A percentile compares a stretch with the other conserved stretches of the same genome.
Evolutionary conservation across 2,888 invertebrate species (phyloP).

Genomic region (Parochlus steinenii): DNA sequence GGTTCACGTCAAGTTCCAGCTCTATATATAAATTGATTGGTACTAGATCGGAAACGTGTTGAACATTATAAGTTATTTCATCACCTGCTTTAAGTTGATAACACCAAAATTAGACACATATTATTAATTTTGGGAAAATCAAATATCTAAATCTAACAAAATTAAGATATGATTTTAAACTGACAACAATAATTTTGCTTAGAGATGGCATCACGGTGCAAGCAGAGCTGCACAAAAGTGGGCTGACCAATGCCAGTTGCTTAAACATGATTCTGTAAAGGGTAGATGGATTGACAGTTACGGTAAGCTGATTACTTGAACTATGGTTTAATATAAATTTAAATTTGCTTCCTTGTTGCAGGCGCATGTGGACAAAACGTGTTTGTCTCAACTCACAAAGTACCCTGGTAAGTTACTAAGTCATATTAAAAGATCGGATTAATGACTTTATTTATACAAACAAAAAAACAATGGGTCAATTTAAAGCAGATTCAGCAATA

Average conservation of each 20-base stretch:
- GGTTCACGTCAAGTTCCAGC: too few species aligned
- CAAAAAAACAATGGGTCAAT: constrained; percentile 7
- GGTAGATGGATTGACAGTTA: too few species aligned
- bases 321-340: too few species aligned
- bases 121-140: constrained; percentile 4
- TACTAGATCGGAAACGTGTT: too few species aligned
- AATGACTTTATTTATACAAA: constrained; percentile 9
- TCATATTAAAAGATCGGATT: too few species aligned
- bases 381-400: constrained; percentile 60
- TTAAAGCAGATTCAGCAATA: neutral
- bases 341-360: too few species aligned
- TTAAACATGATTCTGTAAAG: constrained; percentile 49
- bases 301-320: too few species aligned
- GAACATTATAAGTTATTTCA: too few species aligned
- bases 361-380: constrained; percentile 70
- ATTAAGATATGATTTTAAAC: constrained; percentile 13
- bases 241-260: constrained; percentile 50
- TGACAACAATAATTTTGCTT: constrained; percentile 22
- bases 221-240: constrained; percentile 57
- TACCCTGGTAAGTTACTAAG: constrained; percentile 63
- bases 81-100: too few species aligned
- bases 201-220: constrained; percentile 59
- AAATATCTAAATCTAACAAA: neutral
- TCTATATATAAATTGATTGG: too few species aligned
- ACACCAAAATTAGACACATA: too few species aligned